Base-by-base conservation (phyloP, 30 jellyfish, hydroid and myxozoan genomes). In the Nemopilema nomurai region DNA sequence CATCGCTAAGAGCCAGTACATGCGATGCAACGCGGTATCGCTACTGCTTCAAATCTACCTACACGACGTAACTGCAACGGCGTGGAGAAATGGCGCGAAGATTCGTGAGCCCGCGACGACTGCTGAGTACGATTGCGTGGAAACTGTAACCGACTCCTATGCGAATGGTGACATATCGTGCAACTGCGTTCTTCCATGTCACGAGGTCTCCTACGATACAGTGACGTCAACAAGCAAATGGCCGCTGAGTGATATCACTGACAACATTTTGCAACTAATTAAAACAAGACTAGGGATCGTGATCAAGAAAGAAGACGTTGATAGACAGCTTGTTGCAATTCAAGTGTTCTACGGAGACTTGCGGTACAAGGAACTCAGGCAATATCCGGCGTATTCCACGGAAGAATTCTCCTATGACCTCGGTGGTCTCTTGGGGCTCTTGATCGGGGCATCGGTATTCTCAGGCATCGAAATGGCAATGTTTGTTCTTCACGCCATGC, bases 391-490 rank as follows among this genome's bases (percentile, higher is more conserved):
- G 41, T 80, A 80, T 29, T 66, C 72, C 1, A 26, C 30, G 71
- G 89, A 80, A 26, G 67, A 80, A 23, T 80, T 80, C 77, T 66
- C 74, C 28, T 63, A 80, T 8, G 89, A 80, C 32, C 80, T 80
- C 52, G 89, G 89, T 69, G 89, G 89, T 27, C 82, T 53, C 16
- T 49, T 80, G 69, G 89, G 89, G 7, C 50, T 80, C 6, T 62
- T 66, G 49, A 63, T 80, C 20, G 89, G 89, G 50, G 89, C 89
- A 27, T 80, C 89, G 0, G 80, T 80, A 22, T 80, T 80, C 22
- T 80, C 89, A 18, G 71, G 26, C 22, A 53, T 80, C 28, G 89
- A 80, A 16, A 32, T 80, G 32, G 51, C 30, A 8, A 8, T 66
- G 20, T 80, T 80, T 30, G 31, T 80, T 0, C 18, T 80, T 30